These are phyloP conservation scores for Pangasius mekongensis DNA, from an alignment of 2,797 vertebrate species.

Conservation along the genomic window DNA sequence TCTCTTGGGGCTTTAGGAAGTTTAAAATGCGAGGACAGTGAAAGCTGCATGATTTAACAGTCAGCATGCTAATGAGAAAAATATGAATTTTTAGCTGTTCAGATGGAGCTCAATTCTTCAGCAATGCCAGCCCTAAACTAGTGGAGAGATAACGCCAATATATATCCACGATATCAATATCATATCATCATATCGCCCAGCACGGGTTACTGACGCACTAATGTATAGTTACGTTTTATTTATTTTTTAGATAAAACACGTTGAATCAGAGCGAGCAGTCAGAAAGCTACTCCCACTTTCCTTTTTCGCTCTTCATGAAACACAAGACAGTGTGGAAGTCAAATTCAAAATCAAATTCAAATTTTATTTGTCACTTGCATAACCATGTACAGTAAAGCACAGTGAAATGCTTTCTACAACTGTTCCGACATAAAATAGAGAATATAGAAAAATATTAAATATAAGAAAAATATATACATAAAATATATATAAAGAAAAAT, in stretches of 20 bases:
- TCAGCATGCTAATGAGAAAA: neutral
- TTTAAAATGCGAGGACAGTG: neutral
- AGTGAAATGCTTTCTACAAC: too few relatives aligned
- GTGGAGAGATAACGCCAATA: neutral
- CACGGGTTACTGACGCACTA: neutral
- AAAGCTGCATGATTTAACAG: neutral
- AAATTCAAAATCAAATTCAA: too few relatives aligned
- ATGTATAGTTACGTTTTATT: neutral
- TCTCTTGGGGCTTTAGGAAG: neutral
- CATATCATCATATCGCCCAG: neutral
- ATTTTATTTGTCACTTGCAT: too few relatives aligned
- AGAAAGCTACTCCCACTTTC: neutral
- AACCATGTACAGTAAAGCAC: too few relatives aligned
- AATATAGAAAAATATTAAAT: too few relatives aligned
- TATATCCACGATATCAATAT: neutral
- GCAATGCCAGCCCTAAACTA: neutral
- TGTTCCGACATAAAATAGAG: too few relatives aligned
- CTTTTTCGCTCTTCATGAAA: neutral
- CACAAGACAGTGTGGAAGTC: too few relatives aligned
- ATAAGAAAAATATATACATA: too few relatives aligned
- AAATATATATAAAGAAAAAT: too few relatives aligned
- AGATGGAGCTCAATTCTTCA: neutral
- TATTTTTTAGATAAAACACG: neutral
- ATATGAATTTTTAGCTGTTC: too few relatives aligned
- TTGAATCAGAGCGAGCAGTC: neutral